Evolutionary conservation across 2,888 invertebrate species (phyloP).

Genomic region (Saturnia pavonia): DNA sequence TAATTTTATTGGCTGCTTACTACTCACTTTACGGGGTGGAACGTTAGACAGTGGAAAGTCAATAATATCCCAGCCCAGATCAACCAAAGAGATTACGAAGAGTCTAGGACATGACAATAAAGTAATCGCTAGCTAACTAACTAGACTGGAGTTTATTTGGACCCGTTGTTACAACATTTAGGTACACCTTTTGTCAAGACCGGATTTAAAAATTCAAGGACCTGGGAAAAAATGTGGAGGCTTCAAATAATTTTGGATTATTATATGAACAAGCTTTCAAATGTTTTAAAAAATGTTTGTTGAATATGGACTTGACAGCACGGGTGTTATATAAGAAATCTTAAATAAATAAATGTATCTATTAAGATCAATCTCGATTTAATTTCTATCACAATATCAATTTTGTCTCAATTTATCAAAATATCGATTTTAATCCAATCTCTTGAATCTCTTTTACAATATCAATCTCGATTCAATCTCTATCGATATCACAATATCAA

Average conservation of each 20-base stretch:
- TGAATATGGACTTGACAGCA: not conserved
- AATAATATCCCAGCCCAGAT: not conserved
- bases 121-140: not conserved
- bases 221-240: not conserved
- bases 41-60: not conserved
- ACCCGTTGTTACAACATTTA: not conserved
- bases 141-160: not conserved
- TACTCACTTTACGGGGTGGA: not conserved
- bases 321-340: not conserved
- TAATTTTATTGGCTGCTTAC: not conserved
- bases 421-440: no score
- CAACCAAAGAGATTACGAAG: not conserved
- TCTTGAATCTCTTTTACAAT: no score
- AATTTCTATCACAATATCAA: no score
- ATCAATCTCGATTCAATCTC: no score
- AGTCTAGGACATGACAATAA: not conserved
- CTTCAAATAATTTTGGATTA: not conserved
- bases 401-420: no score
- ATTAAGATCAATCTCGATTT: no score
- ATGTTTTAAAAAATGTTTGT: not conserved
- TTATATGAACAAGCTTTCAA: not conserved
- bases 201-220: not conserved
- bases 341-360: no score
- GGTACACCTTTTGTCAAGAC: not conserved
- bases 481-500: no score